Evolutionary conservation across 2,797 vertebrate genomes (phyloP).

Genomic region (Sebastes taczanowskii): DNA sequence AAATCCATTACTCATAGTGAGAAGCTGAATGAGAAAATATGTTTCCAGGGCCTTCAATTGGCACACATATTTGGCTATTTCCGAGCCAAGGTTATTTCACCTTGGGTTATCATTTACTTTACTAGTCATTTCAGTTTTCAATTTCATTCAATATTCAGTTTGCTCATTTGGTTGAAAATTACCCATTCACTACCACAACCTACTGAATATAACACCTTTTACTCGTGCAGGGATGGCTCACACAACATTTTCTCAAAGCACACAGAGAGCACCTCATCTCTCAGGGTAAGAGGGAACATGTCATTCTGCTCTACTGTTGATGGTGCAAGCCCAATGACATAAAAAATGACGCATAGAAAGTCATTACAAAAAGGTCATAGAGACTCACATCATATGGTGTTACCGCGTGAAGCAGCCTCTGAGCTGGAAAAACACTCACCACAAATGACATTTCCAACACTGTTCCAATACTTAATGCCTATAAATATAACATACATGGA

Average conservation of each 20-base stretch:
- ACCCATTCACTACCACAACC: background rate
- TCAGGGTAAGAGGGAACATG: background rate
- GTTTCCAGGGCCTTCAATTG: background rate
- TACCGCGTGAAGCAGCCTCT: constrained; percentile 5
- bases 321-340: background rate
- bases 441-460: constrained; percentile 7
- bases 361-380: constrained; percentile 49
- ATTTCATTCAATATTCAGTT: background rate
- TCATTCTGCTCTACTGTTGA: background rate
- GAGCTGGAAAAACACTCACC: constrained; percentile 21
- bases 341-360: constrained; percentile 28
- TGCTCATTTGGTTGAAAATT: constrained; percentile 12
- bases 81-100: constrained; percentile 1
- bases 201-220: background rate
- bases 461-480: background rate
- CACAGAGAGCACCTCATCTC: background rate
- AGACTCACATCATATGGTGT: background rate
- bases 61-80: background rate
- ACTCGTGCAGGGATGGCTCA: background rate
- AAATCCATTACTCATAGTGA: background rate
- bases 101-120: background rate
- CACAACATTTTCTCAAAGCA: background rate
- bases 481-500: constrained; percentile 25
- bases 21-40: background rate
- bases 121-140: background rate